These are phyloP conservation scores for Philereme vetulata DNA, from an alignment of 2,888 invertebrate species.

Conservation along the genomic window DNA sequence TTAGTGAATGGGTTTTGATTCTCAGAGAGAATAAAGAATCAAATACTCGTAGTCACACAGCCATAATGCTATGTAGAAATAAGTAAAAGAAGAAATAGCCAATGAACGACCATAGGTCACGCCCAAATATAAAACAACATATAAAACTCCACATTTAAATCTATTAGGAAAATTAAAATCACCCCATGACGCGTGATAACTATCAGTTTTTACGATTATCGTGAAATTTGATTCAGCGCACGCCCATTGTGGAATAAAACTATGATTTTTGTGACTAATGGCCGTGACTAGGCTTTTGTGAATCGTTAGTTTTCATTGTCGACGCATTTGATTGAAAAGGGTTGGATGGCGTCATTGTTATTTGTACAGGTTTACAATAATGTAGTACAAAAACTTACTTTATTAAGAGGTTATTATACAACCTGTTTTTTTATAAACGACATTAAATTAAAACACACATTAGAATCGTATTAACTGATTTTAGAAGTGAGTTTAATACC, in stretches of 20 bases:
- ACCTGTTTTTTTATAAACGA: too few species aligned
- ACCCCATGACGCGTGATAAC: slow-evolving; percentile 55
- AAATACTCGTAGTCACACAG: too few species aligned
- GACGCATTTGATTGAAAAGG: slow-evolving; percentile 31
- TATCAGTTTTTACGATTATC: slow-evolving; percentile 55
- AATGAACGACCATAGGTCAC: slow-evolving; percentile 16
- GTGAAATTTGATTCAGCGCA: slow-evolving; percentile 37
- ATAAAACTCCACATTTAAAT: slow-evolving; percentile 55
- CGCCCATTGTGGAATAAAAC: slow-evolving; percentile 21
- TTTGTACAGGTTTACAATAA: too few species aligned
- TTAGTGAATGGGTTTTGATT: too few species aligned
- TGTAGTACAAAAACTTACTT: too few species aligned
- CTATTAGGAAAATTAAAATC: slow-evolving; percentile 67
- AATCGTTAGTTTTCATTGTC: slow-evolving; percentile 37
- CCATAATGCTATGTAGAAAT: too few species aligned
- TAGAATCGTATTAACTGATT: too few species aligned
- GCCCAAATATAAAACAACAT: slow-evolving; percentile 23
- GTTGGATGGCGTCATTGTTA: slow-evolving; percentile 28
- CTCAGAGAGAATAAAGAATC: too few species aligned
- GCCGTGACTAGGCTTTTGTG: slow-evolving; percentile 31
- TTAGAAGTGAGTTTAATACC: too few species aligned
- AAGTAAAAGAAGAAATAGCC: too few species aligned
- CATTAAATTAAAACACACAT: too few species aligned
- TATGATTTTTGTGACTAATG: slow-evolving; percentile 29
- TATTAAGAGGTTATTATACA: too few species aligned